These are phyloP conservation scores for Lepidurus packardi DNA, from an alignment of 1,140 invertebrate genomes.

Conservation along the genomic window DNA sequence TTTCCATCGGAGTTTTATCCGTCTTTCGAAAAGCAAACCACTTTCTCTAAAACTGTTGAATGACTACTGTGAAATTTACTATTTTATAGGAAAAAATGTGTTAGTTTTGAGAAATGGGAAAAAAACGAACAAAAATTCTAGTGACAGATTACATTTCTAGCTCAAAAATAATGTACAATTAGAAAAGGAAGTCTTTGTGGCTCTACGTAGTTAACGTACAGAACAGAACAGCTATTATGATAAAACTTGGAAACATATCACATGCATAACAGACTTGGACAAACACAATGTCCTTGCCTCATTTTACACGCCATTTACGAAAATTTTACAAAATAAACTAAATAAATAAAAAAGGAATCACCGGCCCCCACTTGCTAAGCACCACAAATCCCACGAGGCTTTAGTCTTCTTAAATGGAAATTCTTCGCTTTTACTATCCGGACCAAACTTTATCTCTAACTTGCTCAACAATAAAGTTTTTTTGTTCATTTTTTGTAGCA, in stretches of 20 bases:
- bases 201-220: neutral
- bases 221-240: neutral
- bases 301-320: neutral
- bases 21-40: neutral
- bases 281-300: neutral
- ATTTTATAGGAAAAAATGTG: too few relatives aligned
- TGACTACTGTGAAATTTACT: neutral
- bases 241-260: neutral
- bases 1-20: neutral
- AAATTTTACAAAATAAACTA: conserved; percentile 4
- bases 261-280: conserved; percentile 1
- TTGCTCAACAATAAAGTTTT: too few relatives aligned
- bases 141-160: neutral
- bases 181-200: neutral
- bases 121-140: neutral
- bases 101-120: too few relatives aligned
- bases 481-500: too few relatives aligned
- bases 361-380: neutral
- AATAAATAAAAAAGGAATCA: neutral
- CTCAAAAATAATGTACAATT: neutral
- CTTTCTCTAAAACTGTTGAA: neutral
- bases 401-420: neutral
- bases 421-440: neutral
- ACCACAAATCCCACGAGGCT: neutral
- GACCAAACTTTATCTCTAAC: too few relatives aligned